Conservation (phyloP, 2,888 invertebrate species). For the Drosophila imparisetae region DNA sequence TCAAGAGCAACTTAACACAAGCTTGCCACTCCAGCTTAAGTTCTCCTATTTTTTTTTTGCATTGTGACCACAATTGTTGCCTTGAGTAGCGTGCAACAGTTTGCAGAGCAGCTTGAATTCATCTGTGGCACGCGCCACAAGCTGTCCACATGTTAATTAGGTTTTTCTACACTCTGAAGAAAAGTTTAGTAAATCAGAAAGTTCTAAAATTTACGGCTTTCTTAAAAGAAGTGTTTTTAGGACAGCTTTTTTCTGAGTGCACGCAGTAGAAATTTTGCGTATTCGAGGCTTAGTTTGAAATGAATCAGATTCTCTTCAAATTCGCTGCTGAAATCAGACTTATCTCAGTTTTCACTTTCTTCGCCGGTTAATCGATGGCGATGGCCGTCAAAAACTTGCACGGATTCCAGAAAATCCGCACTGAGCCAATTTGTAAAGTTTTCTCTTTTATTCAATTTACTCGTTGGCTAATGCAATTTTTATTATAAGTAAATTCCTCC, state of each 20-base stretch:
- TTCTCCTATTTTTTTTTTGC: background rate
- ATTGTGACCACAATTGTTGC: slow-evolving; percentile 2
- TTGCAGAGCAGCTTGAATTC: slow-evolving; percentile 10
- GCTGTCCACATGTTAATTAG: slow-evolving; percentile 7
- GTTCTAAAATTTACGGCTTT: background rate
- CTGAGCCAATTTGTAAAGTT: slow-evolving; percentile 61
- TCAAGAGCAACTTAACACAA: slow-evolving; percentile 13
- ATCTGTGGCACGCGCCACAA: background rate
- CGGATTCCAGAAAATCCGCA: slow-evolving; percentile 24
- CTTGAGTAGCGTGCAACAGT: slow-evolving; percentile 48
- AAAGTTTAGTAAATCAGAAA: background rate
- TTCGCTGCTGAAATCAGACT: slow-evolving; percentile 15
- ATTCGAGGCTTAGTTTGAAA: background rate
- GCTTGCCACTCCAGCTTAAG: slow-evolving; percentile 41
- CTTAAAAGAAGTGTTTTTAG: background rate
- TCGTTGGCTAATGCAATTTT: slow-evolving; percentile 67
- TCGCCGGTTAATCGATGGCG: slow-evolving; percentile 7
- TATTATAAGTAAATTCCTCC: slow-evolving; percentile 46
- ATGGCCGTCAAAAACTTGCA: background rate
- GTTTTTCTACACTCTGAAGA: background rate
- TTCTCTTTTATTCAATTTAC: slow-evolving; percentile 53
- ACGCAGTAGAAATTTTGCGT: slow-evolving; percentile 9
- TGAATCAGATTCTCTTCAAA: background rate
- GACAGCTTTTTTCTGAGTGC: background rate
- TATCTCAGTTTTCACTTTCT: background rate